A percentile compares a stretch with the other conserved stretches of the same genome.
These are phyloP conservation scores for Gonioctena quinquepunctata DNA, from an alignment of 1,140 invertebrate species.

Conservation along the genomic window DNA sequence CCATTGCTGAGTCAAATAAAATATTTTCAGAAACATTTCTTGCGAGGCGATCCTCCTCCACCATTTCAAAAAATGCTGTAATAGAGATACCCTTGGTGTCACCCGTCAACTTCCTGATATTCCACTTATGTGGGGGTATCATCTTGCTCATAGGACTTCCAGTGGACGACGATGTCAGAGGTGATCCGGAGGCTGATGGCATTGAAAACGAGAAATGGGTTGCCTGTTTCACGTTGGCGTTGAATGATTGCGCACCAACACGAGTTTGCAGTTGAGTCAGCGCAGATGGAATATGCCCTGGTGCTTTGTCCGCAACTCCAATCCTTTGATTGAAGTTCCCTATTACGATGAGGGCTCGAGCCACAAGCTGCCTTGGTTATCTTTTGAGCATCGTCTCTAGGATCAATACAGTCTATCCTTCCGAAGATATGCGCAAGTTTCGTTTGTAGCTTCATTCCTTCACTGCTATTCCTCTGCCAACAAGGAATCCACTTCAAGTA, in stretches of 20 bases:
- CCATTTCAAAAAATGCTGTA: not conserved
- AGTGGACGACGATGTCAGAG: too few species aligned
- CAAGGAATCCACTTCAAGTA: not conserved
- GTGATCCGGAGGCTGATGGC: not conserved
- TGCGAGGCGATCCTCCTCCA: not conserved
- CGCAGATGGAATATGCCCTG: not conserved
- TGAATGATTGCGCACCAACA: not conserved
- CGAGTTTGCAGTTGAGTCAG: not conserved
- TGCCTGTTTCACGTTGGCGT: not conserved
- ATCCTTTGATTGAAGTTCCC: not conserved
- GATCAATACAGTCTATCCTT: constrained; percentile 9
- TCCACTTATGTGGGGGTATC: constrained; percentile 5
- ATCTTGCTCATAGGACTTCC: not conserved
- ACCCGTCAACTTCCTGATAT: not conserved
- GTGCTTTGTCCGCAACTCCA: not conserved
- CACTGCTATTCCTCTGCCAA: not conserved
- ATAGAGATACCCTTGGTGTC: not conserved
- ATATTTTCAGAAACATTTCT: not conserved
- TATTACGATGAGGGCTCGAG: not conserved
- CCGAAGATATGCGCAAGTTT: constrained; percentile 12
- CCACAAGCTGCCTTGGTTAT: not conserved
- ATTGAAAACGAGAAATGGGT: not conserved
- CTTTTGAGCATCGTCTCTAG: not conserved
- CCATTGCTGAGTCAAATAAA: not conserved
- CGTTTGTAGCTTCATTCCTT: constrained; percentile 1